Percentiles rank a stretch among this genome's conserved stretches.
phyloP scores from a whole-genome alignment of 2,888 invertebrate species.

The Drosophila atroscutellata region DNA sequence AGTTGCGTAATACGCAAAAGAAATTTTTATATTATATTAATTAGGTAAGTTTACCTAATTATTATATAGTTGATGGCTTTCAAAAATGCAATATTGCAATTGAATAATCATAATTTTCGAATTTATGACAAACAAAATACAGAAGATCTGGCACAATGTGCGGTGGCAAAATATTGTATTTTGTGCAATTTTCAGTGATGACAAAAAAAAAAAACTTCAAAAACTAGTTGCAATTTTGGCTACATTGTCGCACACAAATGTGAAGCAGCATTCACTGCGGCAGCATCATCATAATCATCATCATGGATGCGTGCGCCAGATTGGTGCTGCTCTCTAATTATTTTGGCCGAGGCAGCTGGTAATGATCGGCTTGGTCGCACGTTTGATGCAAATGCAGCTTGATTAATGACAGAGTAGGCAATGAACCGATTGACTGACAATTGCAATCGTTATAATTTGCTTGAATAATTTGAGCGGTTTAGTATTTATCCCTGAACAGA shows the following conservation, averaged over 20 bases:
- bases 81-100: neutral
- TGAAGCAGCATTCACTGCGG: conserved; percentile 46
- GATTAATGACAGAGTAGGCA: conserved; percentile 59
- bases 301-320: conserved; percentile 67
- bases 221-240: conserved; percentile 59
- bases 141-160: neutral
- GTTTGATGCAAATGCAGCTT: conserved; percentile 68
- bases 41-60: neutral
- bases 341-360: conserved; percentile 49
- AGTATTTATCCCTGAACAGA: conserved; percentile 11
- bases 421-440: conserved; percentile 46
- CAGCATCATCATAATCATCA: conserved; percentile 13
- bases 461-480: conserved; percentile 53
- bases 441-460: conserved; percentile 52
- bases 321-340: conserved; percentile 56
- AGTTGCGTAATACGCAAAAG: neutral
- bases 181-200: conserved; percentile 44
- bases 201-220: conserved; percentile 19
- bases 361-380: conserved; percentile 64
- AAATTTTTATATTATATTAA: neutral
- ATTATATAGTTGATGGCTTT: neutral
- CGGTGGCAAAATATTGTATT: conserved; percentile 37
- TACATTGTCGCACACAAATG: conserved; percentile 23
- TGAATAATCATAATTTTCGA: neutral
- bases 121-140: neutral